A percentile compares a stretch with the other conserved stretches of the same genome.
phyloP scores from a whole-genome alignment of 1,140 invertebrate species.

The Heliothis subflexa region DNA sequence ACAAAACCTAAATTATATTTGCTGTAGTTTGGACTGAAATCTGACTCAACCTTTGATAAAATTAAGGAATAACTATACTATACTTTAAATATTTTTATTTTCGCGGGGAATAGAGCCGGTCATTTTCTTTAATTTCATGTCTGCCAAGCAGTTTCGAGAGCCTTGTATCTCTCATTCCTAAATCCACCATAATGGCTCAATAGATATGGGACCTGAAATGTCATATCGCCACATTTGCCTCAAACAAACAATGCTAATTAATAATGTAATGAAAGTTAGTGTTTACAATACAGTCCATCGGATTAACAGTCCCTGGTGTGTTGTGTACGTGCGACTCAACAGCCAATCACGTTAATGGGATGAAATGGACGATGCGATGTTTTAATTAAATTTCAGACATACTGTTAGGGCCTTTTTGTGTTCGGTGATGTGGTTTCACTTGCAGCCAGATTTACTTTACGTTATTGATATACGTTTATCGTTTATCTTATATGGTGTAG shows the following conservation, averaged over 20 bases:
- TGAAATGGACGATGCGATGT: slow-evolving; percentile 1
- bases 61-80: background rate
- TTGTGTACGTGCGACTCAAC: background rate
- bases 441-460: too few relatives aligned
- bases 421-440: too few relatives aligned
- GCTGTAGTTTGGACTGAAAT: background rate
- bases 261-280: background rate
- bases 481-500: too few relatives aligned
- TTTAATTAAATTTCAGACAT: background rate
- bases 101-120: too few relatives aligned
- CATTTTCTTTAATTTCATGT: too few relatives aligned
- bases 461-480: too few relatives aligned
- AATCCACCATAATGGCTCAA: too few relatives aligned
- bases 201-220: background rate
- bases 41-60: background rate
- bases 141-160: too few relatives aligned
- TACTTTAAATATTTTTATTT: too few relatives aligned
- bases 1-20: slow-evolving; percentile 3
- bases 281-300: too few relatives aligned
- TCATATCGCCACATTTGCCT: background rate
- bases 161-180: too few relatives aligned
- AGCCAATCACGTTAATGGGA: background rate
- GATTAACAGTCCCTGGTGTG: too few relatives aligned
- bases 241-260: background rate
- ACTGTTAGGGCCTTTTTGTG: background rate